phyloP scores from a whole-genome alignment of 2,888 invertebrate genomes.

The Lasius fuliginosus region DNA sequence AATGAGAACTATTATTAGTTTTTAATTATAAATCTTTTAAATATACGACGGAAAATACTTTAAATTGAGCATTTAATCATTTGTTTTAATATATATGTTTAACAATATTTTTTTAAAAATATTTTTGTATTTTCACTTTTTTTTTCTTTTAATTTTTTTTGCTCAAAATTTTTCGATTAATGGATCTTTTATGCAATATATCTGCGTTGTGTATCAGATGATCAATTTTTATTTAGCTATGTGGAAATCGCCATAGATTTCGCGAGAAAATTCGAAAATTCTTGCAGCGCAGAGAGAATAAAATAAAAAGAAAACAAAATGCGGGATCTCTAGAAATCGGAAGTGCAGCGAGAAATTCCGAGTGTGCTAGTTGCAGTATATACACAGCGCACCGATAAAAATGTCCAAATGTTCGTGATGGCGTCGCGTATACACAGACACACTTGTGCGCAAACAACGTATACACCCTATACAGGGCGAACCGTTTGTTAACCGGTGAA shows the following conservation, averaged over 20 bases:
- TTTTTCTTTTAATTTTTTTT: not conserved
- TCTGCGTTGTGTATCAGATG: not conserved
- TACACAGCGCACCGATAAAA: conserved; percentile 49
- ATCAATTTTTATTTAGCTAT: conserved; percentile 3
- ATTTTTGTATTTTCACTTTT: not conserved
- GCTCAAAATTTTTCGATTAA: not conserved
- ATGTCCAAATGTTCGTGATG: conserved; percentile 36
- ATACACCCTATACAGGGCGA: not conserved
- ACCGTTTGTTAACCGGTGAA: conserved; percentile 45
- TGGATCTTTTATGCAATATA: not conserved
- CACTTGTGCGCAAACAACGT: not conserved
- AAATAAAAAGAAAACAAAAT: conserved; percentile 34
- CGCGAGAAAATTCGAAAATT: conserved; percentile 36
- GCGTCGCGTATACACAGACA: conserved; percentile 7
- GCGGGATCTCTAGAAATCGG: conserved; percentile 41
- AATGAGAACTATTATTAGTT: not conserved
- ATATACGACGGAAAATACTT: not conserved
- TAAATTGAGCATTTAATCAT: not conserved
- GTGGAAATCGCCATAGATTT: not conserved
- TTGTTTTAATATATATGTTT: not conserved
- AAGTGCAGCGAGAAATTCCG: conserved; percentile 44
- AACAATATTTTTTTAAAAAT: not conserved
- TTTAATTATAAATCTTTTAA: not conserved
- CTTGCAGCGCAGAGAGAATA: conserved; percentile 9
- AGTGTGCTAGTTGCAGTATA: conserved; percentile 37